Conservation (phyloP, 37 sponge, comb jelly and placozoan genomes). For the Mnemiopsis leidyi region DNA sequence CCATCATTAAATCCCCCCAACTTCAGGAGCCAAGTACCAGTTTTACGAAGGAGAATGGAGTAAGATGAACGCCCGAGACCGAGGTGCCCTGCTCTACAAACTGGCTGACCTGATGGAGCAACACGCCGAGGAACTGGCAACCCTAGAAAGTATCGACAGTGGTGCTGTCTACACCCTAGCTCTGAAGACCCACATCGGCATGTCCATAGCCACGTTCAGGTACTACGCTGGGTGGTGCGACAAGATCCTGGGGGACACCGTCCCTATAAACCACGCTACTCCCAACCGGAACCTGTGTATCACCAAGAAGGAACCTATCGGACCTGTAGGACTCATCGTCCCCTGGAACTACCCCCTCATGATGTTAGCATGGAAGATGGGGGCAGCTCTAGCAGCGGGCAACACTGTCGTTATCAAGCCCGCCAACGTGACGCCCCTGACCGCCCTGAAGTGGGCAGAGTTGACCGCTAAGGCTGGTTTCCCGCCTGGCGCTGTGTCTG, state of each 20-base stretch:
- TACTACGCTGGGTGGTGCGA: conserved; percentile 98
- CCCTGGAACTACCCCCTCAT: conserved; percentile 97
- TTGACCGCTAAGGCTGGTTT: conserved; percentile 84
- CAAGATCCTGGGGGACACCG: conserved; percentile 86
- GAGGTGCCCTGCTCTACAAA: conserved; percentile 80
- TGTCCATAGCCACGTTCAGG: conserved; percentile 91
- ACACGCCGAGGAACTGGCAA: conserved; percentile 90
- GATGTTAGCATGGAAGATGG: conserved; percentile 95
- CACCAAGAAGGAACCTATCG: conserved; percentile 84
- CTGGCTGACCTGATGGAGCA: conserved; percentile 93
- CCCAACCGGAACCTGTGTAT: conserved; percentile 86
- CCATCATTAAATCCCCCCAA: not conserved
- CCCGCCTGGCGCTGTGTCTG: conserved; percentile 87
- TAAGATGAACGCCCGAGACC: conserved; percentile 90
- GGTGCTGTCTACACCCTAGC: conserved; percentile 95
- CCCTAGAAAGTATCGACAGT: conserved; percentile 84
- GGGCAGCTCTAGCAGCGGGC: conserved; percentile 87
- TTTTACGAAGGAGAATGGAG: conserved; percentile 87
- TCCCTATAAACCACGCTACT: conserved; percentile 90
- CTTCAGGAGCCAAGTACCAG: conserved; percentile 69
- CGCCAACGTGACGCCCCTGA: conserved; percentile 90
- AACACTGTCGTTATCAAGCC: conserved; percentile 92
- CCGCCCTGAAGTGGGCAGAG: conserved; percentile 91
- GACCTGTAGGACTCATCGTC: conserved; percentile 87
- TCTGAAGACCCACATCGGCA: conserved; percentile 92